Evolutionary conservation across 2,888 invertebrate genomes (phyloP).

Genomic region (Galeopsomyia nigrocyanea): DNA sequence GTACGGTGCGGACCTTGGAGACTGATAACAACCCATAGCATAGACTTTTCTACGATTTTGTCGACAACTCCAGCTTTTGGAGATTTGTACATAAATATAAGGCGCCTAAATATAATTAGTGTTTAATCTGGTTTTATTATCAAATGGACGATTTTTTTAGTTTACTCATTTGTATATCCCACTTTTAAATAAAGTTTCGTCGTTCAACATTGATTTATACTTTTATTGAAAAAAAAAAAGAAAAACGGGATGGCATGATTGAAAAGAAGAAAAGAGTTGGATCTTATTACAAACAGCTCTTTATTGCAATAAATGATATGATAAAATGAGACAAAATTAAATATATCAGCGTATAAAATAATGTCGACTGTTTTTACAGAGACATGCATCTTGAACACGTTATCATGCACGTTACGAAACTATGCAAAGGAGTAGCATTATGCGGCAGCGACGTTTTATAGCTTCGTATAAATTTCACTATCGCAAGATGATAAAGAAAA

Average conservation of each 20-base stretch:
- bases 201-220: too few species aligned
- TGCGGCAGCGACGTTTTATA: neutral
- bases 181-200: constrained; percentile 16
- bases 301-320: constrained; percentile 34
- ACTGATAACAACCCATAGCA: constrained; percentile 17
- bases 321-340: constrained; percentile 34
- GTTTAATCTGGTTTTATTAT: too few species aligned
- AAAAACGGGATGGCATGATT: neutral
- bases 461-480: neutral
- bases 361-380: constrained; percentile 15
- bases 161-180: neutral
- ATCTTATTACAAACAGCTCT: constrained; percentile 40
- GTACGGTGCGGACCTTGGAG: constrained; percentile 70
- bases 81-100: too few species aligned
- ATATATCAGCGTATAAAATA: constrained; percentile 20
- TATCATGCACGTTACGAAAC: constrained; percentile 17
- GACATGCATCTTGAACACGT: neutral
- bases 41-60: constrained; percentile 8
- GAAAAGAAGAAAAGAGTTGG: neutral
- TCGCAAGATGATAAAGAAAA: constrained; percentile 2
- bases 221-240: too few species aligned
- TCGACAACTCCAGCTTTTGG: neutral
- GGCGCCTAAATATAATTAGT: too few species aligned
- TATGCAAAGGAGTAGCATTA: neutral
- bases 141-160: too few species aligned